Evolutionary conservation across 2,888 invertebrate genomes (phyloP), one percentile per base, ranked within the genome.

Genomic region (Coelopa pilipes): DNA sequence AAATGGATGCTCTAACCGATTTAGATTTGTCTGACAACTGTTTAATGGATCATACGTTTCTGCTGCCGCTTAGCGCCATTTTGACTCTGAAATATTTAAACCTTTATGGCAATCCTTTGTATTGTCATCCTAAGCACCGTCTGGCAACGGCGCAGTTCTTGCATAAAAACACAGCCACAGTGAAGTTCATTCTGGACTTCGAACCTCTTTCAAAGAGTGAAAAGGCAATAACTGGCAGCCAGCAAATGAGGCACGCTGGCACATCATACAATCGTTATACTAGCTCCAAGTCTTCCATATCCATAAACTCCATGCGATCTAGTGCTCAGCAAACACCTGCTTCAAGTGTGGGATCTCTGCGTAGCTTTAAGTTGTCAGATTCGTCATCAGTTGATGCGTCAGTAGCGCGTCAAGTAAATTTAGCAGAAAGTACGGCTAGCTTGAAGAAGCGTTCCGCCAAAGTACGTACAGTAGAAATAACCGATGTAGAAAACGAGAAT

Each of bases 1-100:
- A 88, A 62, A 83, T 92, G 59, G 89, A 89, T 74, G 89, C 89
- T 77, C 81, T 93, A 21, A 87, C 86, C 13, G 90, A 91, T 81
- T 84, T 92, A 66, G 92, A 93, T 86, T 82, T 93, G 65, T 90
- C 91, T 0, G 89, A 90, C 72, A 93, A 93, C 83, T 91, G 90
- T 80, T 83, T 93, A 73, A 81, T 90, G 15, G 90, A 92, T 76
- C 92, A 92, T 82, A 85, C 88, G n/a, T 85, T 85, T 55, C 84
- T 93, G 13, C 84, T 89, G 80, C 89, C 91, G 10, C 80, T 93
- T 13, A 89, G 89, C 66, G 88, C 89, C 63, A 87, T 92, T 78
- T 83, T 89, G 1, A 87, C 89, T 0, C 85, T 92, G 7, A 85
- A 89, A 65, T 89, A 88, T 82, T 80, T 93, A 13, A 89, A 89